Conservation (phyloP, 2,888 invertebrate species). For the Stenodera caucasica region DNA sequence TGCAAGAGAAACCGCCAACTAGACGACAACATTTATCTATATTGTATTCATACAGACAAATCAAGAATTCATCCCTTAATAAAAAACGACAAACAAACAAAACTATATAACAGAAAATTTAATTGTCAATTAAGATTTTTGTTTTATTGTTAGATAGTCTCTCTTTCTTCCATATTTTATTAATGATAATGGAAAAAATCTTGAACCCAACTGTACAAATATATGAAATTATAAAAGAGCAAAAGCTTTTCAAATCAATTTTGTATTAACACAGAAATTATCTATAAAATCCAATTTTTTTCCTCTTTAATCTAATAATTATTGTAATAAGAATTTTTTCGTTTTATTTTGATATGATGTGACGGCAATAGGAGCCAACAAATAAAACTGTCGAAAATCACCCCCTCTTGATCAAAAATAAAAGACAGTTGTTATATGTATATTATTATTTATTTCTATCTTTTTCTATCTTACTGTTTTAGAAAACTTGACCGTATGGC, state of each 20-base stretch:
- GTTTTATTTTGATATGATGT: conserved; percentile 40
- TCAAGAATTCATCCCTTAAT: neutral
- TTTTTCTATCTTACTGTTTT: conserved; percentile 20
- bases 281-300: neutral
- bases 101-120: no score
- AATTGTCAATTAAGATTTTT: no score
- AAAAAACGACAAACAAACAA: no score
- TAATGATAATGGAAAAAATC: neutral
- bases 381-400: conserved; percentile 36
- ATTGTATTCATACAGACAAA: conserved; percentile 1
- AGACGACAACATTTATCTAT: conserved; percentile 19
- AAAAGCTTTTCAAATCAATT: neutral
- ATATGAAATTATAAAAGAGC: neutral
- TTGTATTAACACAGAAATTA: neutral
- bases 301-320: neutral
- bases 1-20: conserved; percentile 22
- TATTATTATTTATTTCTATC: neutral
- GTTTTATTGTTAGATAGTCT: no score
- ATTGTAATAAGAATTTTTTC: neutral
- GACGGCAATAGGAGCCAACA: conserved; percentile 38
- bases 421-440: neutral
- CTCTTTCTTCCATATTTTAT: no score
- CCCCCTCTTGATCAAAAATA: conserved; percentile 5
- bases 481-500: conserved; percentile 54
- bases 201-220: neutral